These are phyloP conservation scores for Zophobas atratus DNA, from an alignment of 1,140 invertebrate species.

Conservation along the genomic window DNA sequence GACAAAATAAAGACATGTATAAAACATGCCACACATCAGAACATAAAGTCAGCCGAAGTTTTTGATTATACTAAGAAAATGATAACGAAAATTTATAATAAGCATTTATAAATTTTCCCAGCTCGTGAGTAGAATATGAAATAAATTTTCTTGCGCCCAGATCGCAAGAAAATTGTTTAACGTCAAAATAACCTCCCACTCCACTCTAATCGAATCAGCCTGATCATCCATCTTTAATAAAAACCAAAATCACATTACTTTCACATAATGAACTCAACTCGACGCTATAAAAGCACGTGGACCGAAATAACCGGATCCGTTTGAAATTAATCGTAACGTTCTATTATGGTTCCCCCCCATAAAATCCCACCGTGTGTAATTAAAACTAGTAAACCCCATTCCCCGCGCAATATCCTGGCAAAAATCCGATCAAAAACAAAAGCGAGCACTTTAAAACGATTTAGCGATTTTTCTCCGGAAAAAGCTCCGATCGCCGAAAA, in stretches of 20 bases:
- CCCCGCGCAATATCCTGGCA: not conserved
- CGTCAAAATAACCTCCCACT: no score
- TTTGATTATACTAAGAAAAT: no score
- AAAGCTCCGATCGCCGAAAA: not conserved
- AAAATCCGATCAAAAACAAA: not conserved
- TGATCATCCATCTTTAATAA: no score
- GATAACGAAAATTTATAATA: no score
- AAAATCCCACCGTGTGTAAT: not conserved
- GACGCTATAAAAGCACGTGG: not conserved
- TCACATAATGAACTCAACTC: constrained; percentile 1
- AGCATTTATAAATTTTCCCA: no score
- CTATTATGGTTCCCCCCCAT: not conserved
- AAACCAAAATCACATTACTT: constrained; percentile 5
- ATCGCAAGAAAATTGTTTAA: no score
- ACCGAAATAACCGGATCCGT: not conserved
- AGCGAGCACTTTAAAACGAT: not conserved
- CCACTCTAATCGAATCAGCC: no score
- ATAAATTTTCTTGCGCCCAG: no score
- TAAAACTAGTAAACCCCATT: not conserved
- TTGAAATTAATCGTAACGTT: not conserved
- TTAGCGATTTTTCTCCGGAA: not conserved
- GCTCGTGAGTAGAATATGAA: no score
- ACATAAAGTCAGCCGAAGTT: no score
- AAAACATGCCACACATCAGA: no score
- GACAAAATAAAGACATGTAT: no score